Percentiles rank a stretch among this genome's conserved stretches.
These are phyloP conservation scores for Neocrepidodera transversa DNA, from an alignment of 2,888 invertebrate genomes.

Conservation along the genomic window DNA sequence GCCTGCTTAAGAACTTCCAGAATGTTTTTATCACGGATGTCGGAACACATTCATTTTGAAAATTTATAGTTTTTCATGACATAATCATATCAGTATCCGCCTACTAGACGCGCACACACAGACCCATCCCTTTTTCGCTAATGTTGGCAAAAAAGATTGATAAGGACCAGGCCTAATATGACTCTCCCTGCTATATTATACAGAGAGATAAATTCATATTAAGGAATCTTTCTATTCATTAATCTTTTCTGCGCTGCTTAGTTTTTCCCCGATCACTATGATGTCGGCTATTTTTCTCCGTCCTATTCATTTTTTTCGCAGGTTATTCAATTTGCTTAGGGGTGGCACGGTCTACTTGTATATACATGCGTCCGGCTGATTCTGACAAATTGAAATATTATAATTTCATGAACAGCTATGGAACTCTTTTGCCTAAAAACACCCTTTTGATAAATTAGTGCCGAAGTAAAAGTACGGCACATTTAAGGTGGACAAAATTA, in stretches of 20 bases:
- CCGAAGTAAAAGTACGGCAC: not conserved
- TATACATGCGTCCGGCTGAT: conserved; percentile 37
- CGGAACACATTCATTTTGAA: conserved; percentile 23
- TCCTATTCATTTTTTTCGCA: conserved; percentile 37
- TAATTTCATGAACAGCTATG: conserved; percentile 38
- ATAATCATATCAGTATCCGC: conserved; percentile 31
- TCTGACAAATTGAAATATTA: conserved; percentile 43
- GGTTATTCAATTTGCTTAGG: conserved; percentile 39
- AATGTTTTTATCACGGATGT: conserved; percentile 26
- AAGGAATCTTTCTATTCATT: conserved; percentile 29
- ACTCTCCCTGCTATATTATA: conserved; percentile 31
- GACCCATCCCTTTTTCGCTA: conserved; percentile 29
- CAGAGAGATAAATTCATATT: conserved; percentile 34
- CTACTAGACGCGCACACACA: conserved; percentile 18
- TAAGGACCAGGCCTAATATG: conserved; percentile 31
- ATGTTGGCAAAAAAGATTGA: conserved; percentile 33
- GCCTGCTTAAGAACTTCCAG: conserved; percentile 17
- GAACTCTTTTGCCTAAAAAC: conserved; percentile 15
- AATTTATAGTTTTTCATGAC: conserved; percentile 33
- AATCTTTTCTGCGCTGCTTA: conserved; percentile 35
- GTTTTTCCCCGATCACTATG: conserved; percentile 32
- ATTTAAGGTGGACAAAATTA: not conserved
- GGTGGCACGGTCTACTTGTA: conserved; percentile 12
- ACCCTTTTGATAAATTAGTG: conserved; percentile 24
- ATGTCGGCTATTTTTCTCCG: conserved; percentile 31